Evolutionary conservation across 1,140 invertebrate species (phyloP), one percentile per base, ranked within the genome.

Genomic region (Philopotamus ludificatus): DNA sequence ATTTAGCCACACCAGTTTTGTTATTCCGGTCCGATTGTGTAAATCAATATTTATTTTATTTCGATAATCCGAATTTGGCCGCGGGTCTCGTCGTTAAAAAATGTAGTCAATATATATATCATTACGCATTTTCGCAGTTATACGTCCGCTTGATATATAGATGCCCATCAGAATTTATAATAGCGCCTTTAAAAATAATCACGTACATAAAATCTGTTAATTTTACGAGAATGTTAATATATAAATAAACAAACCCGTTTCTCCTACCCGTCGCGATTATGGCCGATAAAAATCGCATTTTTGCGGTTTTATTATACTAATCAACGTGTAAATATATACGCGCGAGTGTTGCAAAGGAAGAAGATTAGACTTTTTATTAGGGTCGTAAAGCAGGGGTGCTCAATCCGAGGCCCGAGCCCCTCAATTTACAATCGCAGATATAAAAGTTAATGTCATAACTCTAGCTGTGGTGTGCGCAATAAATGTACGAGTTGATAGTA

Each of bases 251-350:
- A 3, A 21, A 54, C 22, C 44, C 44, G 44, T 47, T 47, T 54
- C 51, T 25, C 8, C 51, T 21, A 9, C 28, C 23, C 22, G 51
- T 3, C 22, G 51, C 51, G 23, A 25, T 54, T 23, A 21, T 25
- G 22, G 22, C 23, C 51, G 51, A 54, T 54, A 54, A 54, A 54
- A 54, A 54, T 54, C 51, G 51, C 51, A 54, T 54, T 23, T 54
- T 54, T 54, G 51, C 51, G 51, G 51, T 54, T 54, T 54, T 54
- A 25, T 54, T 25, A 25, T 54, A 15, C 44, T 47, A 47, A 47
- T 47, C 44, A 47, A 47, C 44, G 44, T 47, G 44, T 47, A 47
- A 47, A 47, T 47, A 47, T 47, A 20, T 47, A 47, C 44, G 10
- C 4, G 44, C 18, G 28, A 15, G 44, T 47, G 44, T 47, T 47